Conservation (phyloP, 2,797 vertebrate species). For the Pseudochromis fuscus region DNA sequence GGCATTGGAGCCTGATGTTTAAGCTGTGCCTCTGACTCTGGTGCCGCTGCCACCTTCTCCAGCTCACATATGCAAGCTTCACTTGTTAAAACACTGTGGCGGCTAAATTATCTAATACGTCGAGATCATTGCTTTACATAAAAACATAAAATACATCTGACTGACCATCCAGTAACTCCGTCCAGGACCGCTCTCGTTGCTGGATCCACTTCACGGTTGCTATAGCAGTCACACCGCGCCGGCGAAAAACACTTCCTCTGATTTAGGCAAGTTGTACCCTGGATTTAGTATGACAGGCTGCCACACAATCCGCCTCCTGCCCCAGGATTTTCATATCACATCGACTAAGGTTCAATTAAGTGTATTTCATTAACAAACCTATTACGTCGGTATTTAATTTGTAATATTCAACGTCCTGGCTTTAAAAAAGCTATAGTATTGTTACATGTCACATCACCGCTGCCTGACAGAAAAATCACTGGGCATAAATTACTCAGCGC, state of each 20-base stretch:
- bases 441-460: not conserved
- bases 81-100: too few species aligned
- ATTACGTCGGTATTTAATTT: accelerated
- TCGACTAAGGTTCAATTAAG: accelerated
- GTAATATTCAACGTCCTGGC: too few species aligned
- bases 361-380: accelerated
- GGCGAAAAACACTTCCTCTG: accelerated
- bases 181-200: not conserved
- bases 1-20: not conserved
- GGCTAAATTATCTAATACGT: not conserved
- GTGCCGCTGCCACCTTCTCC: not conserved
- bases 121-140: not conserved
- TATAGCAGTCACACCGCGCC: constrained; percentile 1
- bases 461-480: not conserved
- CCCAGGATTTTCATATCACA: accelerated
- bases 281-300: not conserved
- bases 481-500: accelerated
- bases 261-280: not conserved
- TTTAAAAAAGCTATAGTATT: too few species aligned
- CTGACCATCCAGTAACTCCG: constrained; percentile 9
- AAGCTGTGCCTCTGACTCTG: not conserved
- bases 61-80: not conserved
- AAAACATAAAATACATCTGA: not conserved
- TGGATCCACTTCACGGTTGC: constrained; percentile 46
- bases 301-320: accelerated